Base-by-base conservation (phyloP, 2,888 invertebrate species). In the Dorcus hopei region DNA sequence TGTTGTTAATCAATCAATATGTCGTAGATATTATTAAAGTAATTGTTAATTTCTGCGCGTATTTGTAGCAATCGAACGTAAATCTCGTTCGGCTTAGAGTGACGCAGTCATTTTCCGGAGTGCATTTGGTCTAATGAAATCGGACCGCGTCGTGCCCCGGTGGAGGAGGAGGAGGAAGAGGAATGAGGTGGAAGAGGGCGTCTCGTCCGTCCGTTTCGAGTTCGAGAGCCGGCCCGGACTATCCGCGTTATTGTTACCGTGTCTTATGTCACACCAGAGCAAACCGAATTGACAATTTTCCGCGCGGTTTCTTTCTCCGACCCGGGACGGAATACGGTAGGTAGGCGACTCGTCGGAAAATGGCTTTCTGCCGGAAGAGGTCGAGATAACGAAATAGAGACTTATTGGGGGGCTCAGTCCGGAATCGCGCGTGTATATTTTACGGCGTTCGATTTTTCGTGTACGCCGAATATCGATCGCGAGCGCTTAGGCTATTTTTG, bases 231-330 rank as follows among this genome's bases (percentile, higher is more conserved):
- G 59, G 56, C 54, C 61, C 61, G 45, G 57, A 59, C 67, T 72
- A 72, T 74, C 72, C 70, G 66, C 68, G 71, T 72, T 73, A 75
- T 74, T 75, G 74, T 75, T 73, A 71, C 72, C 72, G 73, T 73
- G 73, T 73, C 73, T 72, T 71, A 71, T 72, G 73, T 50, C 50
- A 50, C 50, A 50, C 50, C 38, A 64, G 63, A 66, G 66, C 66
- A 66, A 66, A 64, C 66, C 59, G 63, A 85, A 85, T 85, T 85
- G 85, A 79, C 85, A 85, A 85, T 86, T 85, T 85, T 85, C 84
- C 85, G 84, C 83, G 80, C 82, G 83, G 85, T 85, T 85, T 85
- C 83, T 81, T 82, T 80, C 80, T 81, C 81, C 81, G 26, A 63
- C 64, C 61, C 63, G 61, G 65, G 61, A 65, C 69, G 67, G 71